Conservation (phyloP, 2,113 vertebrate species). For the Thalassoma bifasciatum region DNA sequence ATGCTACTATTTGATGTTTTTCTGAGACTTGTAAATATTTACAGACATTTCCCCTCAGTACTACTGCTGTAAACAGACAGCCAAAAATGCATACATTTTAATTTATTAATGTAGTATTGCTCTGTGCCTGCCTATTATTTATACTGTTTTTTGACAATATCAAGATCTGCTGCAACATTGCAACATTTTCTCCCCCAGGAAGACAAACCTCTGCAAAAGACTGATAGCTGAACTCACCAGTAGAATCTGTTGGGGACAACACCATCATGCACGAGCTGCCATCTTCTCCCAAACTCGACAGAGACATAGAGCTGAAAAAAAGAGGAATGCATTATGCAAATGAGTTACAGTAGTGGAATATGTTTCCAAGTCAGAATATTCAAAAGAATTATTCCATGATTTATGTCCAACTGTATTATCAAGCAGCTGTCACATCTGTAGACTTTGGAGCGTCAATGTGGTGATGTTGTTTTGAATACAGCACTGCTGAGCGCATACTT, state of each 20-base stretch:
- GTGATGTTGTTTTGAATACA: slow-evolving; percentile 23
- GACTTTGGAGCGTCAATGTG: slow-evolving; percentile 20
- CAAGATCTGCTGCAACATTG: slow-evolving; percentile 14
- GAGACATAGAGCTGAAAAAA: slow-evolving; percentile 90
- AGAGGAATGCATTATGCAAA: slow-evolving; percentile 49
- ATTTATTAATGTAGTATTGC: slow-evolving; percentile 27
- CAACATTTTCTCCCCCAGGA: slow-evolving; percentile 1
- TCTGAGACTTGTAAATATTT: slow-evolving; percentile 3
- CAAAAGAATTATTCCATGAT: slow-evolving; percentile 39
- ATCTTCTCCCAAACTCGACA: slow-evolving; percentile 93
- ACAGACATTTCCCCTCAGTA: neutral
- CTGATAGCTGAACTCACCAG: slow-evolving; percentile 86
- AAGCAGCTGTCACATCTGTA: slow-evolving; percentile 46
- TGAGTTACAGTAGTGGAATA: slow-evolving; percentile 30
- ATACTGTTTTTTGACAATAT: slow-evolving; percentile 12
- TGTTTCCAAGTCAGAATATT: slow-evolving; percentile 16
- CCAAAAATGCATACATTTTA: slow-evolving; percentile 23
- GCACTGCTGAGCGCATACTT: slow-evolving; percentile 1
- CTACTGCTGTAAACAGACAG: slow-evolving; percentile 13
- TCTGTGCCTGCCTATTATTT: slow-evolving; percentile 22
- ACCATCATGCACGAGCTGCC: slow-evolving; percentile 91
- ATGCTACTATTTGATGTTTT: neutral
- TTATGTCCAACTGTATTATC: slow-evolving; percentile 37
- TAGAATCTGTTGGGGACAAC: slow-evolving; percentile 95
- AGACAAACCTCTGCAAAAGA: slow-evolving; percentile 17